These are phyloP conservation scores for Syngnathus rostellatus DNA, from an alignment of 2,797 vertebrate species.

Conservation along the genomic window DNA sequence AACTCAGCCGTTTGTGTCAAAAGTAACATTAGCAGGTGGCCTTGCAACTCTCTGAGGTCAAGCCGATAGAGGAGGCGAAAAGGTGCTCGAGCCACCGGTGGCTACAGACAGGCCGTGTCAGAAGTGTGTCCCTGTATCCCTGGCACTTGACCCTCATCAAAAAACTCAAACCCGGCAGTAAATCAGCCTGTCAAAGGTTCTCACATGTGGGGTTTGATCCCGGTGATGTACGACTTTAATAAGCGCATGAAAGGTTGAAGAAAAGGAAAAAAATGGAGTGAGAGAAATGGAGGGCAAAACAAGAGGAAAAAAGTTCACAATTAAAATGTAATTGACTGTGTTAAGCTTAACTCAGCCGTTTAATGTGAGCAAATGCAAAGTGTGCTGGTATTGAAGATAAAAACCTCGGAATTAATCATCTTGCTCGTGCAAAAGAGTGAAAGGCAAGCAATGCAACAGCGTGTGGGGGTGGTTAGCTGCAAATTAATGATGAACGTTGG, in stretches of 20 bases:
- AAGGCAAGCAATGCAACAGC: not conserved
- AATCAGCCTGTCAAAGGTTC: constrained; percentile 56
- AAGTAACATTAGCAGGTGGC: constrained; percentile 55
- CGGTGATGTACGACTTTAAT: constrained; percentile 66
- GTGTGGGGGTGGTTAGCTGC: not conserved
- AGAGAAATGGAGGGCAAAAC: not conserved
- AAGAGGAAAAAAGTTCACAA: not conserved
- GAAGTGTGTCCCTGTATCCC: constrained; percentile 56
- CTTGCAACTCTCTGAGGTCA: constrained; percentile 45
- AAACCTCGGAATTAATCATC: not conserved
- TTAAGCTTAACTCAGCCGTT: not conserved
- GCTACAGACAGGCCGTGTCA: constrained; percentile 54
- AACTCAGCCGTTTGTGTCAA: constrained; percentile 45
- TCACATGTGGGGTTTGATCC: constrained; percentile 62
- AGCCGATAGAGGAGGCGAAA: constrained; percentile 29
- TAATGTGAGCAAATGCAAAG: not conserved
- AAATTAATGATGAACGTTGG: not conserved
- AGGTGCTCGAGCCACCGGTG: constrained; percentile 46
- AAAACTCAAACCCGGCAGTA: constrained; percentile 63
- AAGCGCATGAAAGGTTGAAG: constrained; percentile 46
- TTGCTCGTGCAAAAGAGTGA: not conserved
- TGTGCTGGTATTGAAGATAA: not conserved
- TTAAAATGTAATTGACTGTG: not conserved
- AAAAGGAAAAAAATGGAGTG: constrained; percentile 11
- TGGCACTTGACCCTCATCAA: constrained; percentile 59